Base-by-base conservation (phyloP, 2,888 invertebrate species). In the Temnothorax unifasciatus region DNA sequence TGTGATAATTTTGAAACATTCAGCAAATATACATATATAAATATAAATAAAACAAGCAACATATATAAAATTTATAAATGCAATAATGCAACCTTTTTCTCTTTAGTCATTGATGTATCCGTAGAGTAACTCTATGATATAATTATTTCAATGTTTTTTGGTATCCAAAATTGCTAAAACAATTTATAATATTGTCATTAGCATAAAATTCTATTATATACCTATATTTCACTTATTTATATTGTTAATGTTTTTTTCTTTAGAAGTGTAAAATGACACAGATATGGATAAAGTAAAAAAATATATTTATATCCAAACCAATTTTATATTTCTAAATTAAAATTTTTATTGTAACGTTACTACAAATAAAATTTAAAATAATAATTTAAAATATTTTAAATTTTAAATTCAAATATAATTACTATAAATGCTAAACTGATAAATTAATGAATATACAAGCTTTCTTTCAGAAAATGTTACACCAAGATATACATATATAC, bases 51-150 rank as follows among this genome's bases (percentile, higher is more conserved):
- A 81, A 47, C 63, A 75, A 86, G 59, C 82, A 86, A 86, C 21
- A 52, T 79, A 85, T 61, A 85, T 61, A 34, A 86, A 34, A 83
- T 83, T 13, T 38, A 41, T 74, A 57, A 86, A 44, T 68, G 52
- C 15, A 77, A 86, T 9, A 68, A 11, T 79, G 73, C 86, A 92
- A 93, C 93, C 93, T 93, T 92, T 83, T 93, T 93, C 74, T 93
- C 91, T 89, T 92, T 91, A 91, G 92, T 92, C 93, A 93, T 93
- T 90, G 91, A 86, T 86, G 86, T 87, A 84, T 90, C 90, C 90
- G 81, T 84, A 88, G 85, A 85, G 47, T 83, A 66, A 85, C 82
- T 84, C 68, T 66, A 75, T 64, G 63, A 64, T 86, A 86, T 76
- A 85, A n/a, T 83, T 84, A 75, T 83, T 84, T 63, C 21, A 83